Evolutionary conservation across 2,888 invertebrate species (phyloP).

Genomic region (Aleiodes alternator): DNA sequence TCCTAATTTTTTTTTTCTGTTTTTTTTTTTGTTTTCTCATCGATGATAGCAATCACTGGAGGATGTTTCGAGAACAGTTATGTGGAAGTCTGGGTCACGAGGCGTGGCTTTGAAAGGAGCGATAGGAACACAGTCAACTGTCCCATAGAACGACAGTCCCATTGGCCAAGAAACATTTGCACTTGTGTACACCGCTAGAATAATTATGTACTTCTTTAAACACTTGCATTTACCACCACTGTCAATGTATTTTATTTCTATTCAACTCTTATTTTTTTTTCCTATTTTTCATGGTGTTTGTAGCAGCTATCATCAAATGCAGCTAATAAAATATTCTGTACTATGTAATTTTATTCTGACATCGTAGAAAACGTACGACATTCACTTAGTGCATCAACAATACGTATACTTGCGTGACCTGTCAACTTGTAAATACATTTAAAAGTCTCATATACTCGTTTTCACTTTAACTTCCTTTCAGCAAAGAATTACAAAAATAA

Average conservation of each 20-base stretch:
- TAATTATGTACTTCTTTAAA: conserved; percentile 68
- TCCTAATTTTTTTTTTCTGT: background rate
- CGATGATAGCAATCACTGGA: conserved; percentile 52
- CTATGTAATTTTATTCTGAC: conserved; percentile 24
- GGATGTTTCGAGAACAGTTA: conserved; percentile 74
- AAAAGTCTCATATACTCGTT: conserved; percentile 26
- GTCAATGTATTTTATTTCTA: no score
- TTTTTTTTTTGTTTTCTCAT: conserved; percentile 15
- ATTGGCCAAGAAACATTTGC: conserved; percentile 74
- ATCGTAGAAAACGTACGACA: conserved; percentile 7
- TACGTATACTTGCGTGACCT: conserved; percentile 20
- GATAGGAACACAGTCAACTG: conserved; percentile 63
- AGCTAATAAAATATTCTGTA: background rate
- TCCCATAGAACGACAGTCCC: conserved; percentile 73
- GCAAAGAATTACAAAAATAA: conserved; percentile 21
- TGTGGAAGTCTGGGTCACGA: conserved; percentile 75
- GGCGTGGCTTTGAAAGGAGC: conserved; percentile 73
- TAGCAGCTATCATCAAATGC: conserved; percentile 15
- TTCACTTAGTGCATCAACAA: conserved; percentile 31
- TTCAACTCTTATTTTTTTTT: conserved; percentile 43
- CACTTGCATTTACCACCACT: conserved; percentile 52
- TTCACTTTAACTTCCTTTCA: conserved; percentile 32
- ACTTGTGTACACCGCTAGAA: conserved; percentile 67
- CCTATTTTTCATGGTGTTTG: conserved; percentile 48
- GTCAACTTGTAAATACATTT: conserved; percentile 22